These are phyloP conservation scores for Nymphalis c-album DNA, from an alignment of 2,888 invertebrate genomes.

Conservation along the genomic window DNA sequence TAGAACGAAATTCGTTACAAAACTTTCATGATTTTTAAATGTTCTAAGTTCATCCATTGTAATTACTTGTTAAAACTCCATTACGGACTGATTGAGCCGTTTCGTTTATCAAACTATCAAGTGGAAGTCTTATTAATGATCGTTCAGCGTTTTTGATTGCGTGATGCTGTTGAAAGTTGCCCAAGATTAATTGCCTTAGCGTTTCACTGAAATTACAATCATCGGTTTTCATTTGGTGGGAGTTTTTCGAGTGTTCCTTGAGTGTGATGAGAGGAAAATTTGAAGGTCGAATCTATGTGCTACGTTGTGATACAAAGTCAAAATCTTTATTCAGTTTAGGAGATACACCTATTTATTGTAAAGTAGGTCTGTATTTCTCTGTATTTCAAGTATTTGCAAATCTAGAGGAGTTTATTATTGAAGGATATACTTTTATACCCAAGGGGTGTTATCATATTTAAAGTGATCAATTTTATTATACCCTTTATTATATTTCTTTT, in stretches of 20 bases:
- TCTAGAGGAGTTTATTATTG: too few relatives aligned
- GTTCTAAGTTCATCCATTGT: slow-evolving; percentile 11
- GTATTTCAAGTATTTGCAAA: too few relatives aligned
- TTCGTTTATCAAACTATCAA: slow-evolving; percentile 37
- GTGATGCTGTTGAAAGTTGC: slow-evolving; percentile 31
- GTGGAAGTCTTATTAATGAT: slow-evolving; percentile 36
- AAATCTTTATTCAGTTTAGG: too few relatives aligned
- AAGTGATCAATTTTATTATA: too few relatives aligned
- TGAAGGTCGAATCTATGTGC: too few relatives aligned
- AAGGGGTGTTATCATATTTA: too few relatives aligned
- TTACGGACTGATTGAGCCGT: slow-evolving; percentile 28
- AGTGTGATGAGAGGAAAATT: too few relatives aligned
- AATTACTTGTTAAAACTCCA: slow-evolving; percentile 26
- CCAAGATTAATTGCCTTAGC: slow-evolving; percentile 35
- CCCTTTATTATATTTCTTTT: too few relatives aligned
- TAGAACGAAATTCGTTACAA: not conserved
- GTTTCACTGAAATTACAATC: slow-evolving; percentile 27
- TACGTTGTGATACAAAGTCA: too few relatives aligned
- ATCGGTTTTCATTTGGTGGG: slow-evolving; percentile 24
- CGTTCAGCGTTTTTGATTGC: slow-evolving; percentile 29
- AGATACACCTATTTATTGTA: too few relatives aligned
- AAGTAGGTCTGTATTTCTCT: too few relatives aligned
- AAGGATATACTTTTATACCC: too few relatives aligned
- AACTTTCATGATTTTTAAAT: not conserved
- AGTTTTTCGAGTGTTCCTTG: not conserved